Percentiles rank a stretch among this genome's conserved stretches.
Evolutionary conservation across 2,888 invertebrate genomes (phyloP).

Genomic region (Drosophila tripunctata): DNA sequence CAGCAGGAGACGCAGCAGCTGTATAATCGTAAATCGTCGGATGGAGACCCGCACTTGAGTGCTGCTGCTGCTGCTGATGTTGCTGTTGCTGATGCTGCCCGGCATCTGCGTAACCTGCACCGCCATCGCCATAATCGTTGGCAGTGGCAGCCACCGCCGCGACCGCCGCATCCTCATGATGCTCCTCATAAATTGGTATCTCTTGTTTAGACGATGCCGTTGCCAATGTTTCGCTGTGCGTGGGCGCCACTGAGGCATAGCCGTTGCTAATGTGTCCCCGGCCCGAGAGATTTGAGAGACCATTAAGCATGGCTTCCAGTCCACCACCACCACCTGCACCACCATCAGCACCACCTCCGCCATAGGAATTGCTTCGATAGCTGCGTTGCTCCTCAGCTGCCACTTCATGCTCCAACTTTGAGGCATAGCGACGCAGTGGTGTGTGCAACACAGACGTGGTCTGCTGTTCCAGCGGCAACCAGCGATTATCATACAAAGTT

Average conservation of each 20-base stretch:
- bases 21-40: conserved; percentile 74
- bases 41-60: conserved; percentile 41
- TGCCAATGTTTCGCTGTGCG: conserved; percentile 59
- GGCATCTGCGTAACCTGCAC: conserved; percentile 29
- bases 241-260: conserved; percentile 68
- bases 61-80: conserved; percentile 66
- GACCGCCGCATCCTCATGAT: conserved; percentile 73
- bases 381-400: conserved; percentile 46
- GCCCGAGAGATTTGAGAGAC: conserved; percentile 75
- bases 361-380: conserved; percentile 45
- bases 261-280: conserved; percentile 78
- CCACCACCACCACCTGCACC: conserved; percentile 25
- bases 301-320: conserved; percentile 68
- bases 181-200: conserved; percentile 82
- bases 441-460: conserved; percentile 28
- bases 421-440: conserved; percentile 47
- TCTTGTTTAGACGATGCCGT: conserved; percentile 65
- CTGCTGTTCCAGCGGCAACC: conserved; percentile 56
- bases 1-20: conserved; percentile 52
- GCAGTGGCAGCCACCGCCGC: conserved; percentile 64
- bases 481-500: conserved; percentile 68
- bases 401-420: conserved; percentile 25
- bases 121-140: conserved; percentile 61
- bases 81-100: conserved; percentile 52
- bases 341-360: conserved; percentile 14